Conservation (phyloP, 2,797 vertebrate genomes). For the Malacoraja senta region DNA sequence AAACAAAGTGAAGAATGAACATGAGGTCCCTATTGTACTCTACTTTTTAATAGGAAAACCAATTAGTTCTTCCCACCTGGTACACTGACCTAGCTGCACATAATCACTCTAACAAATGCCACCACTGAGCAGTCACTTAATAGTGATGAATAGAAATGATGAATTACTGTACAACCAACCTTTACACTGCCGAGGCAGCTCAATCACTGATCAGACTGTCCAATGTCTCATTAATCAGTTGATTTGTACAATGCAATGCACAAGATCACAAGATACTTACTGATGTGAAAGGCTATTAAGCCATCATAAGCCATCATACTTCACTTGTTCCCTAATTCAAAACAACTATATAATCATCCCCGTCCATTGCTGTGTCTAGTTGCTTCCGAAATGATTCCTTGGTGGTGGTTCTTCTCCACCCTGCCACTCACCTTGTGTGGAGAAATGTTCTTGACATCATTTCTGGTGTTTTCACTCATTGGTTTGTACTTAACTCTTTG, state of each 20-base stretch:
- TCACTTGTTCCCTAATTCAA: background rate
- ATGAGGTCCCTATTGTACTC: background rate
- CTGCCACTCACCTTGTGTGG: background rate
- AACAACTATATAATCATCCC: background rate
- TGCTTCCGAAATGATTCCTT: background rate
- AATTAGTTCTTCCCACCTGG: background rate
- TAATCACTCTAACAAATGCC: background rate
- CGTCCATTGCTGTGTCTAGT: background rate
- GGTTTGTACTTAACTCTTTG: background rate
- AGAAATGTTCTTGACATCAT: background rate
- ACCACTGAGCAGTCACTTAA: constrained; percentile 6
- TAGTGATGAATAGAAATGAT: constrained; percentile 1
- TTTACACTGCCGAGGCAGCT: background rate
- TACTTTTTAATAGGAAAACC: background rate
- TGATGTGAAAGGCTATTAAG: background rate
- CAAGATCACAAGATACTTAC: background rate
- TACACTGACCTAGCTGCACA: background rate
- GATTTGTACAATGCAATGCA: constrained; percentile 16
- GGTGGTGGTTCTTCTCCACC: no score
- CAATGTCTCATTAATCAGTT: constrained; percentile 14
- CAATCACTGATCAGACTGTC: background rate
- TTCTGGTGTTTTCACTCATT: background rate
- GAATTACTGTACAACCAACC: background rate
- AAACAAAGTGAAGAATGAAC: background rate
- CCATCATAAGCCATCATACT: background rate